phyloP scores from a whole-genome alignment of 1,140 invertebrate genomes.

The Arion vulgaris region DNA sequence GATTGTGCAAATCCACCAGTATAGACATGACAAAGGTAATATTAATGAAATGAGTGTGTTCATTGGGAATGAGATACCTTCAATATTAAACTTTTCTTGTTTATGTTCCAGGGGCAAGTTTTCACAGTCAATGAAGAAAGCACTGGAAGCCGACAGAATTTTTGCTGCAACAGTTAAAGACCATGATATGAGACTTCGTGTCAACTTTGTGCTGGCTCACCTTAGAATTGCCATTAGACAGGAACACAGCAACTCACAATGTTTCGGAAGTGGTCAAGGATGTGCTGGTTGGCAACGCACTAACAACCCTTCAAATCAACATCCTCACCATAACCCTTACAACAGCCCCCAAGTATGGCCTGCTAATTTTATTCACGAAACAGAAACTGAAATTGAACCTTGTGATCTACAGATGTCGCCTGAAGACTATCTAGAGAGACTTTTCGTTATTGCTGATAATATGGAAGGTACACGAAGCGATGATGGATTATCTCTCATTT shows the following conservation, averaged over 20 bases:
- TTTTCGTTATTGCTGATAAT: not conserved
- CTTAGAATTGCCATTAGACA: slow-evolving; percentile 2
- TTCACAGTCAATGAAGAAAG: not conserved
- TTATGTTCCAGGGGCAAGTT: slow-evolving; percentile 16
- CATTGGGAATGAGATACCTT: too few species aligned
- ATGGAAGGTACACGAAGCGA: slow-evolving; percentile 14
- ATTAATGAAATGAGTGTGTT: too few species aligned
- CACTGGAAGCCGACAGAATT: slow-evolving; percentile 17
- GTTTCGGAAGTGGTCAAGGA: not conserved
- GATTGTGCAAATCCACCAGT: too few species aligned
- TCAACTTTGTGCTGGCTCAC: not conserved
- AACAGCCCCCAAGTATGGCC: not conserved
- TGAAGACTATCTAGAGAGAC: not conserved
- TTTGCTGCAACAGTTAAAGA: slow-evolving; percentile 17
- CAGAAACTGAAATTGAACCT: not conserved
- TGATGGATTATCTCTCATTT: not conserved
- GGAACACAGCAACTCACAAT: not conserved
- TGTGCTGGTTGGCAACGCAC: not conserved
- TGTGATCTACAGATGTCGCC: not conserved
- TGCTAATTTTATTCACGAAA: not conserved
- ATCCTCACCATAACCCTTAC: not conserved
- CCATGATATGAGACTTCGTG: slow-evolving; percentile 15
- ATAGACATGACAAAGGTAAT: too few species aligned
- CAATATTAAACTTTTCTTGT: not conserved
- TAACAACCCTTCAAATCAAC: not conserved